Base-by-base conservation (phyloP, 30 jellyfish, hydroid and myxozoan genomes). In the Hydractinia echinata region DNA sequence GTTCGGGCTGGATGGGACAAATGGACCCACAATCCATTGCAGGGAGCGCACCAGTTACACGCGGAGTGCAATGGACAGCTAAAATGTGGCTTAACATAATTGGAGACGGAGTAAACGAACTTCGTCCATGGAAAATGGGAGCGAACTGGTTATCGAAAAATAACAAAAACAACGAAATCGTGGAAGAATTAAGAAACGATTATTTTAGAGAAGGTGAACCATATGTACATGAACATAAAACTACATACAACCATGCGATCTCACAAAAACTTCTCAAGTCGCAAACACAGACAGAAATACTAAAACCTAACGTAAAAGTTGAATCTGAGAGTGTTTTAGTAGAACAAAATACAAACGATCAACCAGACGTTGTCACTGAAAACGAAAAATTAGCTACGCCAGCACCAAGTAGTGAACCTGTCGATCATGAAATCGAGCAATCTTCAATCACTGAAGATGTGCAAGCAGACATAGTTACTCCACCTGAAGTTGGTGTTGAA, bases 71-170 rank as follows among this genome's bases (percentile, higher is more conserved):
- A 66, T 94, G 99, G 99, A 67, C 82, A 7, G 99, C 97, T 79
- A 94, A 88, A 18, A 69, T 87, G 55, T 88, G 99, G 96, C 30
- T 94, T 4, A 85, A 87, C 76, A 77, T 94, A 7, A 70, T 88
- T 4, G 99, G 99, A 4, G 99, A 94, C 72, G 99, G 99, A 1
- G 97, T 88, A 39, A 81, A 76, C 66, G 96, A 83, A 11, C 81
- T 94, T 13, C 69, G 96, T 55, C 95, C 96, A 56, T 94, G 99
- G 99, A 84, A 83, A 62, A 79, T 76, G 88, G 99, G 97, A 13
- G 52, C 94, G 14, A 92, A 92, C 61, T 87, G 95, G 94, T 66
- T 92, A 52, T 68, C 88, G 8, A 73, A 53, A 19, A 80, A 61
- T 39, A 87, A 87, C 58, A 71, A 73, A 56, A 87, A 80, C 44